Evolutionary conservation across 92 coral and sea anemone species (phyloP).

Genomic region (Meandrina meandrites): DNA sequence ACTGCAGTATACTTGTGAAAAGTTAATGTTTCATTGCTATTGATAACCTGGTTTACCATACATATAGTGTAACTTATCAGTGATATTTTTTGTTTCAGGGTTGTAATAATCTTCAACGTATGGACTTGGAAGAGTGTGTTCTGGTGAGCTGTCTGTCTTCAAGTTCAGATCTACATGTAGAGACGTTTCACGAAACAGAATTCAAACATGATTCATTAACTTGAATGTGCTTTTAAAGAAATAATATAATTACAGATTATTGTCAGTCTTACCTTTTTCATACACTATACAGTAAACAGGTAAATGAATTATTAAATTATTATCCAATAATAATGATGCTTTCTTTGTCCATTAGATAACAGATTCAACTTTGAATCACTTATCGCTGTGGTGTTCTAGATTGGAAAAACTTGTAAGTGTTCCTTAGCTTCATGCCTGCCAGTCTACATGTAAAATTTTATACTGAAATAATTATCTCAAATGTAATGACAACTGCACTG

Average conservation of each 20-base stretch:
- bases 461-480: no score
- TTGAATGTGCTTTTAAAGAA: no score
- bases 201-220: no score
- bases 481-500: no score
- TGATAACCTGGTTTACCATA: background rate
- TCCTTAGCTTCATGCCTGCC: background rate
- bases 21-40: background rate
- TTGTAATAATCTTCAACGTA: slow-evolving; percentile 86
- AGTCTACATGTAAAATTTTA: no score
- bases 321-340: background rate
- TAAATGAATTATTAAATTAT: no score
- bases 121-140: slow-evolving; percentile 97
- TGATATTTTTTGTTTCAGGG: slow-evolving; percentile 60
- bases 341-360: slow-evolving; percentile 75
- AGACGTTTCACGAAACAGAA: no score
- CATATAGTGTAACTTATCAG: background rate
- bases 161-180: no score
- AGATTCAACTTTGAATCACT: slow-evolving; percentile 88
- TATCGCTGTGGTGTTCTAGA: slow-evolving; percentile 96
- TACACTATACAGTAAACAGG: no score
- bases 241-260: no score
- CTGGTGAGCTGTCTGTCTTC: slow-evolving; percentile 63
- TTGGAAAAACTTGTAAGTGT: slow-evolving; percentile 88
- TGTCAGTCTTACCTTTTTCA: no score
- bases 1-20: no score